Evolutionary conservation across 2,888 invertebrate genomes (phyloP), one percentile per base, ranked within the genome.

Genomic region (Calameuta pallipes): DNA sequence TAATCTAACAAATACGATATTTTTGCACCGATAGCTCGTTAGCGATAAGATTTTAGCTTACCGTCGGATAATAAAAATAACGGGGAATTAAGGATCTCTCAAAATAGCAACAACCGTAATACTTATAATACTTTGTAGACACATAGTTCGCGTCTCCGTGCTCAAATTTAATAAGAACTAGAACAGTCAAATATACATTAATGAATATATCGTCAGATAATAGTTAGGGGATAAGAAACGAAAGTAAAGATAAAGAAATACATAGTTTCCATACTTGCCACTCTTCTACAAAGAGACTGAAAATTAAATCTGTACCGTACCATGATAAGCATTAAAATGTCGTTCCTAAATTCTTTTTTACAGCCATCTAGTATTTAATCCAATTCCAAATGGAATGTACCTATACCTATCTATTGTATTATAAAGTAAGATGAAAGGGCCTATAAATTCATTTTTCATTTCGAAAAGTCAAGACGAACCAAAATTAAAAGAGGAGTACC

Each of bases 1-100:
- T 89, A 90, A 87, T 88, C 85, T 84, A 83, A 88, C 82, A 86
- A 89, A 86, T 87, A 86, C 84, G 84, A 91, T 91, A 91, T 91
- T 91, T 91, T 91, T 91, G 88, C 91, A 91, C 90, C 86, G 84
- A 87, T 85, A 87, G 86, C 83, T 86, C 84, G 71, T 71, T 71
- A 71, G 71, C 31, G 31, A 71, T 71, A 34, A 71, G 71, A 71
- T 71, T 71, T 11, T 33, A 33, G 13, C 30, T 33, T 70, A 71
- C 71, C 71, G 31, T 33, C 33, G 11, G 34, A 34, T 71, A 31
- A 71, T 71, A 13, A 34, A 6, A 33, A 30, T 30, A 70, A 70
- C 12, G 3, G 70, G 13, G 33, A 31, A 33, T 15, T 9, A 33
- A 71, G 23, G 31, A 70, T 71, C 31, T 71, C 33, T 71, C 71